phyloP scores from a whole-genome alignment of 23 tunicate species.

The Botrylloides violaceus region DNA sequence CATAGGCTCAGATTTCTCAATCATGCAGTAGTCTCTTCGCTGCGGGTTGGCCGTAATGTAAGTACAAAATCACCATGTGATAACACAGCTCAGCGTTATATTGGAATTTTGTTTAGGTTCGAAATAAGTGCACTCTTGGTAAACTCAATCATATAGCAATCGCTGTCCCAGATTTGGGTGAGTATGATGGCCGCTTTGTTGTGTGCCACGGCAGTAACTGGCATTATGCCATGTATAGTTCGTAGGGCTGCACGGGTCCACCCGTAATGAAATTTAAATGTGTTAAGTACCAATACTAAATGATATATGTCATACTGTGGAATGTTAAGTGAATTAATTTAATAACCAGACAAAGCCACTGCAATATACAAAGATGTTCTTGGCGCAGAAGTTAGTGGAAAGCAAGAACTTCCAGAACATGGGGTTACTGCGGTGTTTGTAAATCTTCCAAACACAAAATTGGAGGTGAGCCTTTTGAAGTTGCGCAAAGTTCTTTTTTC shows the following conservation, averaged over 20 bases:
- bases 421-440: slow-evolving; percentile 91
- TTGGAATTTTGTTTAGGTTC: not conserved
- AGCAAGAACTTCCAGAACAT: slow-evolving; percentile 80
- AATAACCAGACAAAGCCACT: slow-evolving; percentile 59
- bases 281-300: too few relatives aligned
- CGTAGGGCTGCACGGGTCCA: not conserved
- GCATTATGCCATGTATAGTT: too few relatives aligned
- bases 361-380: slow-evolving; percentile 65
- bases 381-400: slow-evolving; percentile 81
- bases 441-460: slow-evolving; percentile 84
- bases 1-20: too few relatives aligned
- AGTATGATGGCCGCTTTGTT: too few relatives aligned
- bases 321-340: not conserved
- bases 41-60: too few relatives aligned
- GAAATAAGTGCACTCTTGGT: slow-evolving; percentile 33
- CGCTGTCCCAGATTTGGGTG: slow-evolving; percentile 93
- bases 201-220: too few relatives aligned
- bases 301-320: too few relatives aligned
- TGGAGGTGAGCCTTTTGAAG: slow-evolving; percentile 51
- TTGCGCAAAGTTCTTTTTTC: too few relatives aligned
- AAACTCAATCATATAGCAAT: slow-evolving; percentile 95
- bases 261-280: too few relatives aligned
- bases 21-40: too few relatives aligned
- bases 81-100: too few relatives aligned
- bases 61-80: too few relatives aligned